Evolutionary conservation across 2,888 invertebrate species (phyloP).

Genomic region (Drosophila mercatorum): DNA sequence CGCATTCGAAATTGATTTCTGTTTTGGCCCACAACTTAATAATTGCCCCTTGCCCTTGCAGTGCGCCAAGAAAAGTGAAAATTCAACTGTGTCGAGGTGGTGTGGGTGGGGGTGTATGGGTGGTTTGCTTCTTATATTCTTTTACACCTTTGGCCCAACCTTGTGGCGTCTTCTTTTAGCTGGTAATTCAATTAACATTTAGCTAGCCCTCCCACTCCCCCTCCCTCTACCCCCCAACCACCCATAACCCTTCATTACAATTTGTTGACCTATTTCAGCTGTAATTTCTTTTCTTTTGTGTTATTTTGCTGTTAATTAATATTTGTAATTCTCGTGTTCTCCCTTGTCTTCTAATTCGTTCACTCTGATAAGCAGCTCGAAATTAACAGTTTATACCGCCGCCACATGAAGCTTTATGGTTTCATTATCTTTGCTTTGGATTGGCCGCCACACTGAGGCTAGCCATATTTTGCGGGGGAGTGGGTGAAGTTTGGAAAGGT

Average conservation of each 20-base stretch:
- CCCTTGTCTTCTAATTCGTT: constrained; percentile 12
- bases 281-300: constrained; percentile 14
- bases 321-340: constrained; percentile 57
- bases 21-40: constrained; percentile 55
- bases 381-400: constrained; percentile 47
- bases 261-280: constrained; percentile 56
- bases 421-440: constrained; percentile 44
- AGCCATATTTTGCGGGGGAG: not conserved
- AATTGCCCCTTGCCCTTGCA: constrained; percentile 35
- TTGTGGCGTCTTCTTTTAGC: constrained; percentile 46
- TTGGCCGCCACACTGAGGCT: constrained; percentile 12
- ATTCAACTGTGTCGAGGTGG: constrained; percentile 29
- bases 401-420: constrained; percentile 26
- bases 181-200: constrained; percentile 70
- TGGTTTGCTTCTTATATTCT: not conserved
- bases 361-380: constrained; percentile 45
- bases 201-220: constrained; percentile 5
- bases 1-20: constrained; percentile 65
- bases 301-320: constrained; percentile 59
- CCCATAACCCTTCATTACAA: constrained; percentile 2
- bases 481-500: constrained; percentile 8
- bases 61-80: constrained; percentile 62
- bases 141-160: constrained; percentile 41
- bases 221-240: not conserved
- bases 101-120: not conserved